Base-by-base conservation (phyloP, 2,113 vertebrate species). In the Mystacornis crossleyi region DNA sequence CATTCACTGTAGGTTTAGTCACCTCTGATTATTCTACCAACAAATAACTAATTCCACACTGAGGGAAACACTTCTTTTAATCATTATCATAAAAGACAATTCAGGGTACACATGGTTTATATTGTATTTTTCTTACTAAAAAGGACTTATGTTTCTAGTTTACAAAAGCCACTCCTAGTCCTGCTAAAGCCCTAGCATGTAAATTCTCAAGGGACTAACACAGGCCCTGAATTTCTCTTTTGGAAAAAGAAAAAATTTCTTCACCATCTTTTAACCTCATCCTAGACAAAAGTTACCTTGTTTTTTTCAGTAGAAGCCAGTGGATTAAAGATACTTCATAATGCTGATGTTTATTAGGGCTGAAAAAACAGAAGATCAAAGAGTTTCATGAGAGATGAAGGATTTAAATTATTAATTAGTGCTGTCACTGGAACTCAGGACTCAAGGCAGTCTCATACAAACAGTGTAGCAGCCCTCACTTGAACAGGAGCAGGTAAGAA, bases 361-460 rank as follows among this genome's bases (percentile, higher is more conserved):
- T 83, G 70, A 71, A 79, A 60, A 94, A 93, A 54, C 2, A 89
- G 25, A 86, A 65, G 43, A 95, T 86, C 80, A 90, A 90, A 81
- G 55, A 54, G 47, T 89, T 95, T 43, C 5, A 2, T 54, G n/a
- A 55, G 43, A 73, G 19, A 50, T 12, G 24, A 69, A 77, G 33
- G 21, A 86, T 36, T 86, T 92, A 60, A 90, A 89, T 90, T 71
- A 89, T 93, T 90, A 65, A 93, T 84, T 66, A 78, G 14, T 12
- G 19, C 70, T 89, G 51, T 66, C 60, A 90, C 55, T 55, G 47
- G 45, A 77, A 93, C 33, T 65, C 34, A 2, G 14, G 57, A 89
- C 8, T 47, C 38, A n/a, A 61, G 45, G 74, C 23, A 94, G 31
- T 18, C 72, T 72, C 8, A 0, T 6, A 53, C 7, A 38, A 64